A percentile compares a stretch with the other conserved stretches of the same genome.
These are phyloP conservation scores for Protaetia brevitarsis DNA, from an alignment of 1,140 invertebrate species.

Conservation along the genomic window DNA sequence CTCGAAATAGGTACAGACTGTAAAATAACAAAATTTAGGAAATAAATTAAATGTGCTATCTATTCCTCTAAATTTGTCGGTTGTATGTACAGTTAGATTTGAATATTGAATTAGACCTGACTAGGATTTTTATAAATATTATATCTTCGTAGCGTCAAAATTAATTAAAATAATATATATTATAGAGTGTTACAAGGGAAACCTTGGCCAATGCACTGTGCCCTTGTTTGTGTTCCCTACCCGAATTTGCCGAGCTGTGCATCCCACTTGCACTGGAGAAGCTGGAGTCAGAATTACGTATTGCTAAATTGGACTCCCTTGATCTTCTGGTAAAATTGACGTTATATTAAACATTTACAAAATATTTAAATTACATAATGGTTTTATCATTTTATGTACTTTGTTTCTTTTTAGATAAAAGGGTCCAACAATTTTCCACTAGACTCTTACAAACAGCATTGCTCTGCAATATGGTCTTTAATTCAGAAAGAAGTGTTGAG, in stretches of 20 bases:
- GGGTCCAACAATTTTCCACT: conserved; percentile 33
- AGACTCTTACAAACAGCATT: conserved; percentile 34
- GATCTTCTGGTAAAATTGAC: conserved; percentile 62
- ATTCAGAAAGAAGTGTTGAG: conserved; percentile 49
- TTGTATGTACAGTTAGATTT: conserved; percentile 9
- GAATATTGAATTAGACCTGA: background rate
- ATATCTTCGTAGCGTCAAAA: too few species aligned
- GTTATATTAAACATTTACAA: background rate
- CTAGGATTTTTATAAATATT: too few species aligned
- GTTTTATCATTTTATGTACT: background rate
- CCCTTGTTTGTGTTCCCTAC: conserved; percentile 67
- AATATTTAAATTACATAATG: conserved; percentile 30
- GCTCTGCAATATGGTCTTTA: conserved; percentile 47
- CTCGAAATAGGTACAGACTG: too few species aligned
- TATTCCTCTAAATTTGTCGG: too few species aligned
- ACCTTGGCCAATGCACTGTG: conserved; percentile 67
- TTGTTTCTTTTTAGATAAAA: conserved; percentile 28
- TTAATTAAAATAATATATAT: background rate
- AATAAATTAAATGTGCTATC: too few species aligned
- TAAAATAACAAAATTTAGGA: too few species aligned
- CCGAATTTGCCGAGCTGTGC: conserved; percentile 71
- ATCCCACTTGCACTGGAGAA: conserved; percentile 80
- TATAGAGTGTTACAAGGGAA: conserved; percentile 64
- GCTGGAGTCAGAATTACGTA: conserved; percentile 70
- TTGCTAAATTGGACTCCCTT: conserved; percentile 82